Base-by-base conservation (phyloP, 2,113 vertebrate species). In the Plotosus lineatus region DNA sequence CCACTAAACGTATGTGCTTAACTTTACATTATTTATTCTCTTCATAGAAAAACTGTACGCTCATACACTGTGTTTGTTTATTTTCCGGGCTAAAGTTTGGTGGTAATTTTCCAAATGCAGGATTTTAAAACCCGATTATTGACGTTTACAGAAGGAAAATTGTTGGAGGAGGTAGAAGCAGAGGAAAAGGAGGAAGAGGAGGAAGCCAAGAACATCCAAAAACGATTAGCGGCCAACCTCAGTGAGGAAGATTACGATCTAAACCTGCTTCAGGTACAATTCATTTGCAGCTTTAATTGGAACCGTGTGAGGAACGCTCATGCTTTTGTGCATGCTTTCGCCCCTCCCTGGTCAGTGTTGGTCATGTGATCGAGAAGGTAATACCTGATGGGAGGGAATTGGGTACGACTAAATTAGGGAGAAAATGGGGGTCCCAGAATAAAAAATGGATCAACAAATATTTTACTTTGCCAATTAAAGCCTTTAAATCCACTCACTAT, bases 181-280 rank as follows among this genome's bases (percentile, higher is more conserved):
- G 96, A 98, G 74, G 98, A 97, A 66, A 84, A 92, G 81, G 98
- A 99, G 69, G 98, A 99, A 77, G 98, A 99, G 80, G 93, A 95
- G 79, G 98, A 97, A 71, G 98, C 98, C 3, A 95, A 94, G 79
- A 93, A 91, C 44, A 95, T 99, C 87, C 98, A 99, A 87, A 94
- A 86, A 12, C 94, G 98, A 40, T 85, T 99, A 74, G 93, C 92
- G 31, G 94, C 90, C 40, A 90, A 90, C 83, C 88, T 99, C 56
- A 94, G 92, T 1, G 98, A 99, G 77, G 98, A 98, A 6, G 98
- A 99, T 84, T 98, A 95, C 1, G 96, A 97, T 78, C 87, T 99
- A 38, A 94, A 93, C 76, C 87, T 97, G 82, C 92, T 99, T 14
- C 93, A 96, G 92, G 94, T 94, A 90, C 48, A 48, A 19, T 19